phyloP scores from a whole-genome alignment of 1,140 invertebrate genomes.

The Cydia splendana region DNA sequence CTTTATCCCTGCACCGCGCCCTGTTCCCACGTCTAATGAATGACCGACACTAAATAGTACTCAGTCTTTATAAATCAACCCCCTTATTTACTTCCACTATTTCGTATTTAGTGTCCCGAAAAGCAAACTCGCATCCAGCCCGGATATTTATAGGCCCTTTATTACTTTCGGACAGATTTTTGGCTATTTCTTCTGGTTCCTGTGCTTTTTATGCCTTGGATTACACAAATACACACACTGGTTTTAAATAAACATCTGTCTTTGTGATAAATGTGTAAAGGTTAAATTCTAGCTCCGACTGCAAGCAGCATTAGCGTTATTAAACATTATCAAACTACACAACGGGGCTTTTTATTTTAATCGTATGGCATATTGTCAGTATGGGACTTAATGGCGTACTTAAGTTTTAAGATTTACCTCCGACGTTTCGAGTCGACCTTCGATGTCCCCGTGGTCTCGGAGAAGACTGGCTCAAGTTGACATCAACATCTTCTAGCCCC shows the following conservation, averaged over 20 bases:
- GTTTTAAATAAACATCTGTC: not conserved
- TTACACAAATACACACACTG: not conserved
- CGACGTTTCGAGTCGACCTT: too few species aligned
- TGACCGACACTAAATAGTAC: conserved; percentile 25
- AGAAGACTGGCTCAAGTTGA: too few species aligned
- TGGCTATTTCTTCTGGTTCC: not conserved
- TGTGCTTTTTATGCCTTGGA: not conserved
- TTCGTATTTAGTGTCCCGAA: conserved; percentile 20
- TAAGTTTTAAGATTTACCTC: too few species aligned
- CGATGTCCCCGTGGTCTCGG: too few species aligned
- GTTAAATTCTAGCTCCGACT: too few species aligned
- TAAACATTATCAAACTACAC: too few species aligned
- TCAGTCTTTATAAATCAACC: conserved; percentile 31
- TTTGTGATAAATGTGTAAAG: not conserved
- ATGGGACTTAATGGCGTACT: too few species aligned
- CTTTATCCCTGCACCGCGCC: not conserved
- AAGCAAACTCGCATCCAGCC: not conserved
- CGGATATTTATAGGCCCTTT: conserved; percentile 9
- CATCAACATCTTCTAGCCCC: too few species aligned
- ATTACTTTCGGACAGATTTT: conserved; percentile 1
- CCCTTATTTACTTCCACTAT: conserved; percentile 28
- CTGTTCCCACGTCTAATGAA: conserved; percentile 22
- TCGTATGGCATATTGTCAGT: too few species aligned
- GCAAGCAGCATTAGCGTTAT: too few species aligned
- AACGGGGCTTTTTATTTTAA: too few species aligned